A percentile compares a stretch with the other conserved stretches of the same genome.
phyloP scores from a whole-genome alignment of 1,140 invertebrate genomes.

The Oncopodura yosiiana region DNA sequence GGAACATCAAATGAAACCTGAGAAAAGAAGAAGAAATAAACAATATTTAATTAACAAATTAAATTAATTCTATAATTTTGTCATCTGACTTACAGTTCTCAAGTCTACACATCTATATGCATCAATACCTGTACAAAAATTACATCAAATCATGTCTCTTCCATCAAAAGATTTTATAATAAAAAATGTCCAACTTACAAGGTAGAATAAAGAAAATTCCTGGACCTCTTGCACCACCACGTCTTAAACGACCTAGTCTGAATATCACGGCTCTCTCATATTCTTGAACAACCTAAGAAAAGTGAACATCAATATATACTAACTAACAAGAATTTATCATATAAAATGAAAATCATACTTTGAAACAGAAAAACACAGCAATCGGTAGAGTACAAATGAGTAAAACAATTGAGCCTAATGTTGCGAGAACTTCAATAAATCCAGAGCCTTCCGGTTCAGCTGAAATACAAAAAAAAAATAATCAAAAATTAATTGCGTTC shows the following conservation, averaged over 20 bases:
- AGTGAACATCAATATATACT: background rate
- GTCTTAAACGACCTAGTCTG: slow-evolving; percentile 67
- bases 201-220: slow-evolving; percentile 82
- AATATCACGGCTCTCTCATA: slow-evolving; percentile 86
- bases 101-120: slow-evolving; percentile 80
- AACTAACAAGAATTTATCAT: slow-evolving; percentile 1
- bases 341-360: slow-evolving; percentile 47
- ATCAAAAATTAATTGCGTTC: background rate
- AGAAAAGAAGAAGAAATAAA: too few relatives aligned
- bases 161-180: too few relatives aligned
- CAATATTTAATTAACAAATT: too few relatives aligned
- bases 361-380: slow-evolving; percentile 74
- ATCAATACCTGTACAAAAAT: too few relatives aligned
- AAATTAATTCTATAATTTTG: too few relatives aligned
- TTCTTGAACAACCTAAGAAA: slow-evolving; percentile 74
- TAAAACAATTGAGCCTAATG: slow-evolving; percentile 62
- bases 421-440: slow-evolving; percentile 69
- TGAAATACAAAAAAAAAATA: slow-evolving; percentile 33
- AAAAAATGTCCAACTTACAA: too few relatives aligned
- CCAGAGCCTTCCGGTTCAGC: slow-evolving; percentile 48
- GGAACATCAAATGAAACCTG: slow-evolving; percentile 80
- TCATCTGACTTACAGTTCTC: slow-evolving; percentile 52
- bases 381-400: slow-evolving; percentile 73
- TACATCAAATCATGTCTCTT: too few relatives aligned
- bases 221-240: slow-evolving; percentile 75